Base-by-base conservation (phyloP, 92 coral and sea anemone genomes). In the Pocillopora meandrina region DNA sequence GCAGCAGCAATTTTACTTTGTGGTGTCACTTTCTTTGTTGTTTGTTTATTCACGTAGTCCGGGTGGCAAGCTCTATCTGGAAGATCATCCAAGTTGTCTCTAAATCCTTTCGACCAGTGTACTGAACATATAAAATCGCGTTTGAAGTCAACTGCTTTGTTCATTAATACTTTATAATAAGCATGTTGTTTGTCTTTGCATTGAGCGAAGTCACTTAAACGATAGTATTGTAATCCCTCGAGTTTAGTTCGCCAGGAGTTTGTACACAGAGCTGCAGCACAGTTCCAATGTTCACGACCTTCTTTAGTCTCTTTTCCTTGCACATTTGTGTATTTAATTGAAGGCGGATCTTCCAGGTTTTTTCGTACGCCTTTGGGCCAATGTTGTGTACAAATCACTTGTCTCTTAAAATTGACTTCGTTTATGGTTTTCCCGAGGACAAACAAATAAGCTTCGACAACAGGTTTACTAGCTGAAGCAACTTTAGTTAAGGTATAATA, bases 181-280 rank as follows among this genome's bases (percentile, higher is more conserved):
- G 68, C 92, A 76, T n/a, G 89, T 10, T 85, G 75, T 84, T 89
- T 89, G 33, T 75, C 79, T 21, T 84, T 87, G 74, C 90, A 82
- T 56, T 78, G 35, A 12, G 85, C 78, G 34, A 90, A 78, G 2
- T 90, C 88, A 71, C 74, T 82, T 1, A 90, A 78, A 52, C 77
- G 23, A 65, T 82, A 86, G 58, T 90, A 82, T 66, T 82, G 72
- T 70, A 90, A 86, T 61, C 62, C 36, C 62, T 86, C 74, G 81
- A 61, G 61, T 72, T 78, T 42, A 17, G 90, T 86, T 42, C 93
- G 76, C 88, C 93, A 90, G 58, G 93, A 90, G 86, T 86, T 90
- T 2, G 79, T 86, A 63, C 85, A 85, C 55, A 90, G 72, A 26
- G 73, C 86, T 36, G 87, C 90, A 62, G 90, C 87, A 83, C 87